Conservation (phyloP, 2,888 invertebrate genomes). For the Leptinotarsa juncta region DNA sequence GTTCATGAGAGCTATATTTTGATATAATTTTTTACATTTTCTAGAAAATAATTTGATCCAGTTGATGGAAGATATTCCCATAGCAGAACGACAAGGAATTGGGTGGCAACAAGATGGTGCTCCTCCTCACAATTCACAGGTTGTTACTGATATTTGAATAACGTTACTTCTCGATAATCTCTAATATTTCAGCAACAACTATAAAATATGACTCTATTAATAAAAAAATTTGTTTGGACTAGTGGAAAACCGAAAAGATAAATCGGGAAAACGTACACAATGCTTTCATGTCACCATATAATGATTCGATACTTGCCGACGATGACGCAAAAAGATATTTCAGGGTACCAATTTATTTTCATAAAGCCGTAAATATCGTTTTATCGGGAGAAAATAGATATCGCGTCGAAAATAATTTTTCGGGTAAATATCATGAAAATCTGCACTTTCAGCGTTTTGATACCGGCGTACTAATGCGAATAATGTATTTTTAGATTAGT, state of each 20-base stretch:
- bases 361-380: constrained; percentile 45
- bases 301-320: constrained; percentile 38
- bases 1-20: too few relatives aligned
- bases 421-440: constrained; percentile 32
- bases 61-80: too few relatives aligned
- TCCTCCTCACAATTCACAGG: too few relatives aligned
- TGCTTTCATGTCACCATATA: constrained; percentile 41
- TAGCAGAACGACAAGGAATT: too few relatives aligned
- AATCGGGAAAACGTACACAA: constrained; percentile 26
- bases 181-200: not conserved
- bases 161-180: too few relatives aligned
- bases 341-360: constrained; percentile 44
- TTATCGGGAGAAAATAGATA: constrained; percentile 44
- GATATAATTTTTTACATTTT: too few relatives aligned
- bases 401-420: constrained; percentile 40
- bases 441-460: constrained; percentile 21
- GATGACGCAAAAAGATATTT: constrained; percentile 47
- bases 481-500: constrained; percentile 17
- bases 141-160: too few relatives aligned
- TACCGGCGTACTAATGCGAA: constrained; percentile 13
- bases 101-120: too few relatives aligned
- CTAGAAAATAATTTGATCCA: too few relatives aligned
- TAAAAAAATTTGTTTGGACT: constrained; percentile 20
- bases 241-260: constrained; percentile 33
- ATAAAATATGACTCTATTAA: constrained; percentile 15